Conservation (phyloP, 2,797 vertebrate genomes). For the Merluccius polli region DNA sequence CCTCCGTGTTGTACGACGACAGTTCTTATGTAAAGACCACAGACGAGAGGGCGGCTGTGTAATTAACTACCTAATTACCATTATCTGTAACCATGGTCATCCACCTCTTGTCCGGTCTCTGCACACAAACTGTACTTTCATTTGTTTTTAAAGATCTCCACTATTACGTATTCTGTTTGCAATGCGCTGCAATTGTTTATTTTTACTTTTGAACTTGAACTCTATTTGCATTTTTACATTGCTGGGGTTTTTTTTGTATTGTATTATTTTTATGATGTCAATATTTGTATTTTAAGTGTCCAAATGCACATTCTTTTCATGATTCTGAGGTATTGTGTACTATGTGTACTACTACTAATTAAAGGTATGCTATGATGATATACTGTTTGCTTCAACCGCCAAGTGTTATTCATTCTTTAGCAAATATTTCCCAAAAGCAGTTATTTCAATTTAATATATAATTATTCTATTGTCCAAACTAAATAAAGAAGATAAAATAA, state of each 20-base stretch:
- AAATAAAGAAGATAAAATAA: too few relatives aligned
- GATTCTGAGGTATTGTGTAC: slow-evolving; percentile 30
- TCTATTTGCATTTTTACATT: slow-evolving; percentile 42
- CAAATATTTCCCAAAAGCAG: background rate
- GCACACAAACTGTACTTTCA: slow-evolving; percentile 29
- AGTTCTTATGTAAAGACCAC: slow-evolving; percentile 1
- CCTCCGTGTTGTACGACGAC: slow-evolving; percentile 13
- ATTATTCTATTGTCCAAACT: too few relatives aligned
- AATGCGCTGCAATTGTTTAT: background rate
- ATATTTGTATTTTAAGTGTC: slow-evolving; percentile 47
- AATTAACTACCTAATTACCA: background rate
- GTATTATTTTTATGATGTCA: slow-evolving; percentile 47
- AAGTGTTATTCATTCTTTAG: background rate
- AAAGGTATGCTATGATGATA: slow-evolving; percentile 1
- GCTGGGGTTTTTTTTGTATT: slow-evolving; percentile 36
- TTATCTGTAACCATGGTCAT: background rate
- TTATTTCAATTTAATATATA: too few relatives aligned
- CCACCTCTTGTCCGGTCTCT: slow-evolving; percentile 2
- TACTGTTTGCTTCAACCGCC: background rate
- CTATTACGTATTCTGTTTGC: slow-evolving; percentile 23
- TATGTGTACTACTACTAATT: slow-evolving; percentile 4
- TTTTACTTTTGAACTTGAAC: slow-evolving; percentile 2
- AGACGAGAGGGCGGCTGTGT: background rate
- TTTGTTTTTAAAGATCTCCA: slow-evolving; percentile 19
- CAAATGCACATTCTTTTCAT: slow-evolving; percentile 47